Conservation (phyloP, 2,113 vertebrate species). For the Platycercus adscitus region DNA sequence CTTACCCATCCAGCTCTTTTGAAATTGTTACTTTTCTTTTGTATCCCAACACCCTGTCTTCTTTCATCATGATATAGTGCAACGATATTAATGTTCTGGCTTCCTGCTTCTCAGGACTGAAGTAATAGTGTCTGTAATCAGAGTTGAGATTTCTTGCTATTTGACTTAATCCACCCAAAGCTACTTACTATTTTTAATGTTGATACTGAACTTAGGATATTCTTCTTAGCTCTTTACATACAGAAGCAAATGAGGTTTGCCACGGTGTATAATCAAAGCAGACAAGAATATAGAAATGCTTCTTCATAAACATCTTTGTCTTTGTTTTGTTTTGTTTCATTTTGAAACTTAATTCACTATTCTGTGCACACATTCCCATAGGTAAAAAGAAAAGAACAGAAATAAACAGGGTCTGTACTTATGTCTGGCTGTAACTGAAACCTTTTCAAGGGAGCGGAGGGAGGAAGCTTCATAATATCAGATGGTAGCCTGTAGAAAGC, state of each 20-base stretch:
- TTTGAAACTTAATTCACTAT: not conserved
- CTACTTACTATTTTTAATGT: not conserved
- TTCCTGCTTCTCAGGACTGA: not conserved
- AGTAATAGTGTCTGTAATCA: not conserved
- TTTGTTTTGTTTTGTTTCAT: not conserved
- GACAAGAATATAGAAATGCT: not conserved
- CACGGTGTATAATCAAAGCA: not conserved
- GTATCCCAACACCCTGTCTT: not conserved
- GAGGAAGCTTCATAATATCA: not conserved
- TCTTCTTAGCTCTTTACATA: not conserved
- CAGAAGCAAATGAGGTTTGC: not conserved
- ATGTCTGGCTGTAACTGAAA: not conserved
- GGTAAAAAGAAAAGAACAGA: not conserved
- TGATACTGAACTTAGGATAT: not conserved
- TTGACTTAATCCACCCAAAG: not conserved
- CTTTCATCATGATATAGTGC: not conserved
- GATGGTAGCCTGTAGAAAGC: not conserved
- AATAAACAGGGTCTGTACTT: not conserved
- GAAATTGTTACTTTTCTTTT: not conserved
- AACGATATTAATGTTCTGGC: not conserved
- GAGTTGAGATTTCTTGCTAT: not conserved
- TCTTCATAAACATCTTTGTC: not conserved
- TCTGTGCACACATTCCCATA: fast-evolving
- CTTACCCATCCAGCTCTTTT: not conserved
- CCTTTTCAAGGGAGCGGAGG: not conserved